Evolutionary conservation across 2,888 invertebrate species (phyloP).

Genomic region (Synanthedon myopaeformis): DNA sequence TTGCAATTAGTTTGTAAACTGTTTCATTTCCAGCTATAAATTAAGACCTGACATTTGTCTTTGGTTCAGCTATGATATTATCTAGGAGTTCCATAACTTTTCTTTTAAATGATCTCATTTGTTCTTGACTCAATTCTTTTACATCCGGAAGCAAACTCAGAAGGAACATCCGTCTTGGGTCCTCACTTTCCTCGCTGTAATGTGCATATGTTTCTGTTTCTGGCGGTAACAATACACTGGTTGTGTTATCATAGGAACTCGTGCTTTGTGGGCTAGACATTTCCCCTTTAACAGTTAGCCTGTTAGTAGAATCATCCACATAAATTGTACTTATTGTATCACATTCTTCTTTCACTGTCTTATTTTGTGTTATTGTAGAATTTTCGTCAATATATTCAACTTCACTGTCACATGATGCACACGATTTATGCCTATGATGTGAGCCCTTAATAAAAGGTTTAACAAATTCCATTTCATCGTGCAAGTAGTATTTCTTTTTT

Average conservation of each 20-base stretch:
- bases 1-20: too few species aligned
- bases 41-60: not conserved
- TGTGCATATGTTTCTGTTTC: not conserved
- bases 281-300: conserved; percentile 3
- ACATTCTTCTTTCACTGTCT: conserved; percentile 10
- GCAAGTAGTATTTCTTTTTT: conserved; percentile 30
- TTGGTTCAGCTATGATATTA: conserved; percentile 14
- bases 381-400: not conserved
- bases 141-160: conserved; percentile 29
- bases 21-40: too few species aligned
- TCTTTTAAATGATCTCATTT: conserved; percentile 29
- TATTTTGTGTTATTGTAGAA: not conserved
- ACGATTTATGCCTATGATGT: not conserved
- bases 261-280: not conserved
- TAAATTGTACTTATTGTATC: conserved; percentile 20
- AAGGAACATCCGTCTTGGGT: conserved; percentile 21
- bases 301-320: conserved; percentile 6
- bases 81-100: conserved; percentile 25
- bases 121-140: conserved; percentile 21
- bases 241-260: not conserved
- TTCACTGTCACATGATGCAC: not conserved
- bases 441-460: conserved; percentile 22
- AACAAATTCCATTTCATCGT: conserved; percentile 30
- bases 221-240: not conserved
- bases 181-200: not conserved